Evolutionary conservation across 92 coral and sea anemone genomes (phyloP).

Genomic region (Palythoa caribaeorum): DNA sequence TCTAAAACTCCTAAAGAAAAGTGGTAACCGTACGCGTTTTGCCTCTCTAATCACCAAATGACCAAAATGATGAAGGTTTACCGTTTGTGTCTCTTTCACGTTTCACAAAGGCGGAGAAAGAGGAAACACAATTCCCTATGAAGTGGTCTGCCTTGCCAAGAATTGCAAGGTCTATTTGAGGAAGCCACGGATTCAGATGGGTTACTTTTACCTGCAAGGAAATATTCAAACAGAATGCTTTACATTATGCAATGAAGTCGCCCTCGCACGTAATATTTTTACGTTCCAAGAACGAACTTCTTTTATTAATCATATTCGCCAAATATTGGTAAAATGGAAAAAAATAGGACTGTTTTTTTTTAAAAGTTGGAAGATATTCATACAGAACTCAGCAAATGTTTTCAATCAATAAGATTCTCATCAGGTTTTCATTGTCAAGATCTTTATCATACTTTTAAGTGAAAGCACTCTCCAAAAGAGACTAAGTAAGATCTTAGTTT

Average conservation of each 20-base stretch:
- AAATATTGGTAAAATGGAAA: too few relatives aligned
- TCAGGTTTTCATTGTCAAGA: too few relatives aligned
- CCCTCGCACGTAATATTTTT: neutral
- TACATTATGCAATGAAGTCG: neutral
- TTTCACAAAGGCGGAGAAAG: slow-evolving; percentile 86
- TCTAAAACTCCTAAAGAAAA: neutral
- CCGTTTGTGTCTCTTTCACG: slow-evolving; percentile 86
- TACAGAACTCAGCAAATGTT: neutral
- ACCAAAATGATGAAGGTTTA: slow-evolving; percentile 80
- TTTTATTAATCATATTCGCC: too few relatives aligned
- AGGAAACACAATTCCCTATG: slow-evolving; percentile 92
- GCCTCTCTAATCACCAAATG: slow-evolving; percentile 52
- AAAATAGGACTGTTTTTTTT: too few relatives aligned
- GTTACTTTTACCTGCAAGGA: slow-evolving; percentile 66
- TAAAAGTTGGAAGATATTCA: too few relatives aligned
- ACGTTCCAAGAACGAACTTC: too few relatives aligned
- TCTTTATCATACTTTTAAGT: too few relatives aligned
- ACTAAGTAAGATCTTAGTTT: neutral
- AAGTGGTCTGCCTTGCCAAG: slow-evolving; percentile 87
- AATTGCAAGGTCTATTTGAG: slow-evolving; percentile 83
- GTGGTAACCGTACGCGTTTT: neutral
- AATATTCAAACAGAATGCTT: neutral
- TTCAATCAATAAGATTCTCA: too few relatives aligned
- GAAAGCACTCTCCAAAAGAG: neutral
- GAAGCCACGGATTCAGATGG: slow-evolving; percentile 82